Conservation (phyloP, 1,140 invertebrate genomes). For the Pogonus chalceus region DNA sequence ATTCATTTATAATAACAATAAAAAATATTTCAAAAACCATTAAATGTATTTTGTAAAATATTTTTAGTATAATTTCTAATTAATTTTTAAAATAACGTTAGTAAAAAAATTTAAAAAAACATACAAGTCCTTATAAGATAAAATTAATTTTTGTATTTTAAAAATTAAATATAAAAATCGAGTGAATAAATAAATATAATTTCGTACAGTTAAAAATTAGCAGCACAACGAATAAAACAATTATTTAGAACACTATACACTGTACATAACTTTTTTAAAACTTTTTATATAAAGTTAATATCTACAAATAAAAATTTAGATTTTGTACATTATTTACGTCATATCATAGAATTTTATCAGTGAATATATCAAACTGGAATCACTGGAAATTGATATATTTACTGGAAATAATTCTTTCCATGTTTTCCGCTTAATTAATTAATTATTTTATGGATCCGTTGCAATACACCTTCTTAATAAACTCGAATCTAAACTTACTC, state of each 20-base stretch:
- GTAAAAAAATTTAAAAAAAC: no score
- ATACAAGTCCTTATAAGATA: no score
- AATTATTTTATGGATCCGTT: not conserved
- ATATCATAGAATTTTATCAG: not conserved
- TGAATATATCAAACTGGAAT: not conserved
- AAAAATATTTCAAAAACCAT: not conserved
- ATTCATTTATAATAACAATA: not conserved
- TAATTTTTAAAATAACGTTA: no score
- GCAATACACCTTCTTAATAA: not conserved
- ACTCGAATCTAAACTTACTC: conserved; percentile 37
- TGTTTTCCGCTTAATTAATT: not conserved
- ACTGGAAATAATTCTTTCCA: not conserved
- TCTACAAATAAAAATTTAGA: not conserved
- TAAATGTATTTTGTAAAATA: no score
- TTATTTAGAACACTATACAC: conserved; percentile 1
- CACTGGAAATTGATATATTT: not conserved
- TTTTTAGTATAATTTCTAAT: no score
- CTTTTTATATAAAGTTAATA: not conserved
- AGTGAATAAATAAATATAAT: not conserved
- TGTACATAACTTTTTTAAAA: not conserved
- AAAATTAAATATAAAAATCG: not conserved
- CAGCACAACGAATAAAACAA: not conserved
- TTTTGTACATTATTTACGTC: conserved; percentile 2
- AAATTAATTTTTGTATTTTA: not conserved
- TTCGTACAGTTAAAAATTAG: not conserved